Evolutionary conservation across 2,113 vertebrate genomes (phyloP).

Genomic region (Antigone vipio): DNA sequence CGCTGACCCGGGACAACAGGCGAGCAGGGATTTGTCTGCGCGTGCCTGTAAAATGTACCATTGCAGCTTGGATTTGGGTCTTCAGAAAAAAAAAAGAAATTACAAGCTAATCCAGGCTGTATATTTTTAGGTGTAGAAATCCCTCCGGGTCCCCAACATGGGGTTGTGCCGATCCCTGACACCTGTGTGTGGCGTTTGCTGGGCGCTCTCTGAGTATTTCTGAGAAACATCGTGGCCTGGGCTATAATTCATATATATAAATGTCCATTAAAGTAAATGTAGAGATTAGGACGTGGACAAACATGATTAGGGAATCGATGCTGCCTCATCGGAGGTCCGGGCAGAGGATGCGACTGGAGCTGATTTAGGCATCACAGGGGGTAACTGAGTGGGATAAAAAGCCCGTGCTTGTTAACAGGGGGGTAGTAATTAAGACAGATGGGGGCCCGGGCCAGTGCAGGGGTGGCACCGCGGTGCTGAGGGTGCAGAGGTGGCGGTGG

Average conservation of each 20-base stretch:
- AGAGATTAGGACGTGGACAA: not conserved
- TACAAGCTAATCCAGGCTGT: not conserved
- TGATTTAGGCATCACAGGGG: not conserved
- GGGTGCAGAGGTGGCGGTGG: not conserved
- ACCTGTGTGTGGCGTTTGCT: accelerated
- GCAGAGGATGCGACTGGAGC: not conserved
- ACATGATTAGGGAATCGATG: not conserved
- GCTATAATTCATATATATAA: not conserved
- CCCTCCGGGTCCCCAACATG: accelerated
- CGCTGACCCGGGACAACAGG: accelerated
- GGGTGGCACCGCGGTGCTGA: not conserved
- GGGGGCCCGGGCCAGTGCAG: accelerated
- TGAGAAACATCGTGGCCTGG: not conserved
- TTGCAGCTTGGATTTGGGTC: not conserved
- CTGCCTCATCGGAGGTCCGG: not conserved
- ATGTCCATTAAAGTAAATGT: not conserved
- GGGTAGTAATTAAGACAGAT: not conserved
- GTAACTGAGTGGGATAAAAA: conserved; percentile 13
- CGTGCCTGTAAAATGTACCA: accelerated
- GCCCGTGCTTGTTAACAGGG: not conserved
- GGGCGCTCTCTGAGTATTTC: not conserved
- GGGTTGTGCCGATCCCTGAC: not conserved
- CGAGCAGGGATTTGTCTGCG: not conserved
- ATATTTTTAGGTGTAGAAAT: not conserved
- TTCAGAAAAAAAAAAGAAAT: accelerated